Conservation (phyloP, 2,888 invertebrate species). For the Hyposoter didymator region DNA sequence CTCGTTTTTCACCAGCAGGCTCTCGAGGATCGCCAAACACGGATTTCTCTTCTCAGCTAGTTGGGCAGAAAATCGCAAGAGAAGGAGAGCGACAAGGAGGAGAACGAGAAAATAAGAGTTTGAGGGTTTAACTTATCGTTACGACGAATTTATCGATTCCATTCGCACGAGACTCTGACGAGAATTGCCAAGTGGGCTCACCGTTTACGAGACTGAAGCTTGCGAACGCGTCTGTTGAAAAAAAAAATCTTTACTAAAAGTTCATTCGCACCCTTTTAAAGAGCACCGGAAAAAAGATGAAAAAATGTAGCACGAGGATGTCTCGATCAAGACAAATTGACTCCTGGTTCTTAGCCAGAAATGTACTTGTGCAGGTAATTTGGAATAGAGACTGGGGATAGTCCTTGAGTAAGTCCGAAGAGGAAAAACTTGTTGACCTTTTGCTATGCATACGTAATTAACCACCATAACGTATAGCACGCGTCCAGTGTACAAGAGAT, state of each 20-base stretch:
- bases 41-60: slow-evolving; percentile 56
- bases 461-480: neutral
- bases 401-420: neutral
- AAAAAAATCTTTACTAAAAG: slow-evolving; percentile 48
- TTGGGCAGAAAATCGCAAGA: slow-evolving; percentile 39
- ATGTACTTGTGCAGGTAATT: slow-evolving; percentile 40
- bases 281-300: neutral
- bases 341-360: slow-evolving; percentile 45
- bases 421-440: slow-evolving; percentile 4
- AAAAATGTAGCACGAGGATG: slow-evolving; percentile 4
- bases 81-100: neutral
- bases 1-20: slow-evolving; percentile 7
- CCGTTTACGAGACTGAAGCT: slow-evolving; percentile 24
- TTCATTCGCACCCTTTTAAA: slow-evolving; percentile 45
- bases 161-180: slow-evolving; percentile 33
- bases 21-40: slow-evolving; percentile 17
- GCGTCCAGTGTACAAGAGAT: neutral
- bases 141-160: slow-evolving; percentile 54
- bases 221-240: slow-evolving; percentile 58
- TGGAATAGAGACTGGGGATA: neutral
- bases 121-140: slow-evolving; percentile 57
- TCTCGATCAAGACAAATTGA: slow-evolving; percentile 45
- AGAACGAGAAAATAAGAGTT: slow-evolving; percentile 33
- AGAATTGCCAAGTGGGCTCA: slow-evolving; percentile 48
- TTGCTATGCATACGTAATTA: neutral